A percentile compares a stretch with the other conserved stretches of the same genome.
These are phyloP conservation scores for Acholoe squamosa DNA, from an alignment of 2,888 invertebrate genomes.

Conservation along the genomic window DNA sequence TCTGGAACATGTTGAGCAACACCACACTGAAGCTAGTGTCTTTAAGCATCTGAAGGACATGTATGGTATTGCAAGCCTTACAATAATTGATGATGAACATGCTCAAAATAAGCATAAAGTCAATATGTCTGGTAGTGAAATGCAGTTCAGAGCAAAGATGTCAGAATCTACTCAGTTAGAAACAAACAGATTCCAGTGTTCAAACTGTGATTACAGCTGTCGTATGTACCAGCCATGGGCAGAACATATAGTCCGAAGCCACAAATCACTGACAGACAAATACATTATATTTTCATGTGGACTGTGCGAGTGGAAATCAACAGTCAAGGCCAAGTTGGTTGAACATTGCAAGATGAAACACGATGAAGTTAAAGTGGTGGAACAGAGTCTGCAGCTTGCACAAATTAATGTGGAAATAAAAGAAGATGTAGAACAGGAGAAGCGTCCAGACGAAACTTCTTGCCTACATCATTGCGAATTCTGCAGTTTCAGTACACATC, in stretches of 20 bases:
- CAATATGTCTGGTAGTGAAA: neutral
- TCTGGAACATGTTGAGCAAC: constrained; percentile 2
- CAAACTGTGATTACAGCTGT: neutral
- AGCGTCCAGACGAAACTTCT: neutral
- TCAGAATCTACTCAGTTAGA: neutral
- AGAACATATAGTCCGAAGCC: neutral
- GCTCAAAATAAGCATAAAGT: neutral
- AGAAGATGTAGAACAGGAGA: neutral
- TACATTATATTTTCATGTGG: constrained; percentile 25
- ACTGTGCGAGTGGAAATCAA: constrained; percentile 51
- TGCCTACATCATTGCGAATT: constrained; percentile 61
- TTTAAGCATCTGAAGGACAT: constrained; percentile 37
- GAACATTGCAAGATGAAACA: constrained; percentile 53
- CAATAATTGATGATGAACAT: neutral
- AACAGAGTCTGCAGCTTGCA: neutral
- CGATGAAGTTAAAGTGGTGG: neutral
- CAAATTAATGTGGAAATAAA: neutral
- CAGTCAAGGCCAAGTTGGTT: constrained; percentile 1
- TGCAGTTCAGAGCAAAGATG: neutral
- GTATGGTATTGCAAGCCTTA: constrained; percentile 41
- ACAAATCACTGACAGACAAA: neutral
- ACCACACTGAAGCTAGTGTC: neutral
- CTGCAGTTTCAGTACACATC: constrained; percentile 61
- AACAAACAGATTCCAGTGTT: constrained; percentile 12
- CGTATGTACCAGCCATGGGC: neutral